phyloP scores from a whole-genome alignment of 2,113 vertebrate genomes.

The Motacilla alba region DNA sequence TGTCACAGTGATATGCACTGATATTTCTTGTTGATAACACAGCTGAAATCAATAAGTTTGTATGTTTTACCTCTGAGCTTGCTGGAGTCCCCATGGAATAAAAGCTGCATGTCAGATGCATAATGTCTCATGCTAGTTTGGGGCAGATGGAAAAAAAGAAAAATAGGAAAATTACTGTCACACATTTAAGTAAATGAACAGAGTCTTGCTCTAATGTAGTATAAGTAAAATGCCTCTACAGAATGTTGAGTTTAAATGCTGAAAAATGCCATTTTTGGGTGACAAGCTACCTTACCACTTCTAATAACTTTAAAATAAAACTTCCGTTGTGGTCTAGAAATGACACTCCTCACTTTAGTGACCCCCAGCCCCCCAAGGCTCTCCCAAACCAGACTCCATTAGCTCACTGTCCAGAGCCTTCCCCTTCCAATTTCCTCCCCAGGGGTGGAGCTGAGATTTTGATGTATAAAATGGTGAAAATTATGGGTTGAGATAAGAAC shows the following conservation, averaged over 20 bases:
- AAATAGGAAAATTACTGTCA: neutral
- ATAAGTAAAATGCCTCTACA: neutral
- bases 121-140: neutral
- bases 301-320: neutral
- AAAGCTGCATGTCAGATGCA: neutral
- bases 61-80: neutral
- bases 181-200: neutral
- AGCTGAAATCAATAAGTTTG: neutral
- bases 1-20: neutral
- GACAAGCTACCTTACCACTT: neutral
- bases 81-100: neutral
- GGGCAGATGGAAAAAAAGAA: neutral
- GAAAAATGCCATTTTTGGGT: neutral
- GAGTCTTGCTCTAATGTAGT: neutral
- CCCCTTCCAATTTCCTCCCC: neutral
- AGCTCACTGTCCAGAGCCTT: rapidly evolving
- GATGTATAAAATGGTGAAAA: neutral
- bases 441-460: neutral
- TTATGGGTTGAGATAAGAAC: neutral
- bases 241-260: neutral
- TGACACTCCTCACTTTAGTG: neutral
- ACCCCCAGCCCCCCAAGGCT: rapidly evolving
- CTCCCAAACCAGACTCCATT: neutral
- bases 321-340: neutral
- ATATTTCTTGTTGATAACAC: neutral